These are phyloP conservation scores for Typhlichthys eigenmanni DNA, from an alignment of 2,797 vertebrate species.

Conservation along the genomic window DNA sequence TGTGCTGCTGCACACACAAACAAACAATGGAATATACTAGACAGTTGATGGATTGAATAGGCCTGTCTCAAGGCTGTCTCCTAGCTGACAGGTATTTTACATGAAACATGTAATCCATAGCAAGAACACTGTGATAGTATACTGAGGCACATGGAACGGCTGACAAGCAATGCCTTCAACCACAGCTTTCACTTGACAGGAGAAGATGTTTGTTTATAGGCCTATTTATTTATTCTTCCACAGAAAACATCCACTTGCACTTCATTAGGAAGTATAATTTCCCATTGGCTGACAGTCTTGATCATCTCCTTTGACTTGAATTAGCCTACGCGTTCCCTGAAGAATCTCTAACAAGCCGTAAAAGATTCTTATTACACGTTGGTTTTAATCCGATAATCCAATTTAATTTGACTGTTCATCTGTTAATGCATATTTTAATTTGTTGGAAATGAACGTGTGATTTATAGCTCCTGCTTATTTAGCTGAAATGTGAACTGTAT, in stretches of 20 bases:
- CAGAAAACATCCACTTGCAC: conserved; percentile 25
- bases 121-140: conserved; percentile 33
- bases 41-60: conserved; percentile 56
- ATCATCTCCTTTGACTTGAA: conserved; percentile 31
- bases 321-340: conserved; percentile 22
- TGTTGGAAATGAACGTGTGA: not conserved
- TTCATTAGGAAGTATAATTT: conserved; percentile 27
- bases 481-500: conserved; percentile 12
- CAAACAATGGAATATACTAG: conserved; percentile 32
- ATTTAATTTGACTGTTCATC: conserved; percentile 40
- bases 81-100: conserved; percentile 53
- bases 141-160: conserved; percentile 16
- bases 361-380: conserved; percentile 33
- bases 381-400: conserved; percentile 50
- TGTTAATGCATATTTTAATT: conserved; percentile 35
- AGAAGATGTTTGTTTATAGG: conserved; percentile 13
- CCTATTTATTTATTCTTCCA: conserved; percentile 32
- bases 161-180: conserved; percentile 19
- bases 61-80: conserved; percentile 50
- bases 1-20: conserved; percentile 24
- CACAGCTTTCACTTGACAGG: conserved; percentile 8
- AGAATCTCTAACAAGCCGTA: conserved; percentile 14
- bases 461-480: conserved; percentile 5
- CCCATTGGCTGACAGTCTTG: conserved; percentile 25
- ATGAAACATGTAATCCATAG: conserved; percentile 34